Base-by-base conservation (phyloP, 2,797 vertebrate genomes). In the Centropyge bicolor region DNA sequence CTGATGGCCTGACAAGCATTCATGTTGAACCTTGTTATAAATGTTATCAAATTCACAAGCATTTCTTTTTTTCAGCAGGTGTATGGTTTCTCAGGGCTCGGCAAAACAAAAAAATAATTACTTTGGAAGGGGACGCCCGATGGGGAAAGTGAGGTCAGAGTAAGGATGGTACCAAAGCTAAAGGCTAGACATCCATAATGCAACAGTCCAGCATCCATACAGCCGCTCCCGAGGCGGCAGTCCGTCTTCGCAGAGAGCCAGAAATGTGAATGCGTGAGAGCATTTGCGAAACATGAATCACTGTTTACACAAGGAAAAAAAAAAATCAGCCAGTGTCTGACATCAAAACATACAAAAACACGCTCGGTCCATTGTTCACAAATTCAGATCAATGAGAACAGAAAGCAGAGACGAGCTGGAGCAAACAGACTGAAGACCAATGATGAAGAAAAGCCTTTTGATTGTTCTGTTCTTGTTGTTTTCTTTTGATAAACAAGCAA, bases 21-120 rank as follows among this genome's bases (percentile, higher is more conserved):
- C 17, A 57, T 38, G 35, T 6, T 0, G n/a, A 54, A 46, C 35
- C 17, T 17, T 64, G 17, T 48, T 45, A 36, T 36, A 57, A 38
- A 72, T 62, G 31, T 46, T 27, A 0, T 8, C 5, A 24, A 27
- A 56, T 65, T 74, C 17, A 45, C 8, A 64, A 40, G 24, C 24
- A 45, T 63, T 19, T 5, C n/a, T 2, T 40, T 40, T 35, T 68
- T 65, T 71, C 59, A 68, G 41, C 9, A 40, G 43, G 3, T 55
- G 5, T 31, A 62, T 10, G 24, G 59, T 19, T 61, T 38, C 59
- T 69, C 6, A 13, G 31, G 31, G 70, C 48, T 69, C 6, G 1
- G 20, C n/a, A 46, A 74, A 76, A 40, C 17, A 68, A 41, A 69
- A 46, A 64, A 2, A 9, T 49, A 71, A 83, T 82, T 70, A 74